Base-by-base conservation (phyloP, 1,140 invertebrate genomes). In the Triops cancriformis region DNA sequence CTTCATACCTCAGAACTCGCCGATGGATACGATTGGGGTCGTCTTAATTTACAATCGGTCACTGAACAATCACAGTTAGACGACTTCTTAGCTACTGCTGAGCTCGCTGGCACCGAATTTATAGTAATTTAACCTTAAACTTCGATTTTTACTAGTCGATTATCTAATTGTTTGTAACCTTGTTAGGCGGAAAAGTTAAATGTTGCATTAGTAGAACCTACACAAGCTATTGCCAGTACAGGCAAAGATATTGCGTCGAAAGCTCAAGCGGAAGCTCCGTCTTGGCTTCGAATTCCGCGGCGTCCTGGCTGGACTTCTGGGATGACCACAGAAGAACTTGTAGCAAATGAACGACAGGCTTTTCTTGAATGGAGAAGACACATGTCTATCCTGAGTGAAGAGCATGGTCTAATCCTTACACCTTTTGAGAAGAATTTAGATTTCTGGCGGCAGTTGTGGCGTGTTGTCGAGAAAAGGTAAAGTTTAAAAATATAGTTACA, bases 351-450 rank as follows among this genome's bases (percentile, higher is more conserved):
- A 84, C 90, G 88, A 81, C 89, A 93, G 79, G 86, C 89, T 23
- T 99, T 98, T 84, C 85, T 98, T 1, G 88, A 94, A 77, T 99
- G 97, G 97, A 87, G 96, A 80, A 87, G 93, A 78, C 86, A 89
- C 51, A 86, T 99, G 51, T 90, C 94, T 26, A 80, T 87, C 77
- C 83, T 98, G 1, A 93, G 97, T 85, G 93, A 96, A 83, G 87
- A 88, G 27, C 89, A 97, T 74, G 90, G 90, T 11, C 84, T 98
- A 5, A 85, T 94, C 0, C 84, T 99, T 76, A 99, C 98, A 3
- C 98, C 98, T 0, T 99, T 97, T 86, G 98, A 99, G 83, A 94
- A 96, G 81, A 99, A 99, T 86, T 85, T 99, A 23, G 97, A 99
- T 84, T 94, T 99, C 80, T 99, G 98, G 98, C 89, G 97, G 72